Conservation (phyloP, 2,888 invertebrate species). For the Acanthosepion lycidas region DNA sequence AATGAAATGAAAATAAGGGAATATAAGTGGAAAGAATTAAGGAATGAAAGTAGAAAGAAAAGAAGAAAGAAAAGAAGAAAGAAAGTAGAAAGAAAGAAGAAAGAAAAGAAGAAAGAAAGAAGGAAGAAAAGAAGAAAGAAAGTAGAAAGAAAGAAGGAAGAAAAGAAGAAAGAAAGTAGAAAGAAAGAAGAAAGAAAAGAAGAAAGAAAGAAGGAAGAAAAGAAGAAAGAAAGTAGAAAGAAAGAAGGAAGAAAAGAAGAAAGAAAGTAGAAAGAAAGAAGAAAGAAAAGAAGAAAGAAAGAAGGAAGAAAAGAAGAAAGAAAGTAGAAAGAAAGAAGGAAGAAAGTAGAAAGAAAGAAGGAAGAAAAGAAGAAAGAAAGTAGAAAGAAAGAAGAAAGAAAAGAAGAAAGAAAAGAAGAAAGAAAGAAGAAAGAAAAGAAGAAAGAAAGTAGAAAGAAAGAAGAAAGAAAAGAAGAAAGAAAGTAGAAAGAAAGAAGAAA, state of each 20-base stretch:
- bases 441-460: too few relatives aligned
- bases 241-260: neutral
- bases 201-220: too few relatives aligned
- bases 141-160: too few relatives aligned
- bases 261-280: too few relatives aligned
- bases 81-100: neutral
- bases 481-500: neutral
- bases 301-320: neutral
- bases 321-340: neutral
- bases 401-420: neutral
- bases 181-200: neutral
- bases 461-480: neutral
- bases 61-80: neutral
- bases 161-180: too few relatives aligned
- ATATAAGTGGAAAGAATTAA: neutral
- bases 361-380: too few relatives aligned
- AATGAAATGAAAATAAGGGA: too few relatives aligned
- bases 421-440: too few relatives aligned
- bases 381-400: too few relatives aligned
- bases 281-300: too few relatives aligned
- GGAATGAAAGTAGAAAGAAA: neutral
- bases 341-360: neutral
- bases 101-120: neutral
- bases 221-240: neutral
- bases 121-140: neutral